phyloP scores from a whole-genome alignment of 2,113 vertebrate genomes.

The Grantiella picta region DNA sequence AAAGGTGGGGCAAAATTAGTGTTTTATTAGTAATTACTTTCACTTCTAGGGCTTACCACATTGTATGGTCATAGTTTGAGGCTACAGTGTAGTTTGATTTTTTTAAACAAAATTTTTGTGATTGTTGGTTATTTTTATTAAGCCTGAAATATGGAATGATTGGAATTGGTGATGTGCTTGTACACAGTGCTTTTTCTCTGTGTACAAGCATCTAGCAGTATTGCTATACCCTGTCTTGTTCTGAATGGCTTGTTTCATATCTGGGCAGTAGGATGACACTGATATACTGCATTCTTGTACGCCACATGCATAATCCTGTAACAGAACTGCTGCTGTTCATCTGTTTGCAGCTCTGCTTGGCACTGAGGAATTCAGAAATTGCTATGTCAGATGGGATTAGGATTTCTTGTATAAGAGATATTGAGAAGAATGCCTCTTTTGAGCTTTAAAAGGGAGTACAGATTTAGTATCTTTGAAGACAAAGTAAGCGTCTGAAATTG shows the following conservation, averaged over 20 bases:
- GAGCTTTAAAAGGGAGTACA: neutral
- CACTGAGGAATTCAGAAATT: neutral
- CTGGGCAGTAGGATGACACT: neutral
- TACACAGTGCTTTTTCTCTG: neutral
- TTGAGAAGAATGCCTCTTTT: neutral
- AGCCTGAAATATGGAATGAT: neutral
- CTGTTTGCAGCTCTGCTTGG: neutral
- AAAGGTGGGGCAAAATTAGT: constrained; percentile 72
- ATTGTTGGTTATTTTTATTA: neutral
- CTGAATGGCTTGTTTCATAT: neutral
- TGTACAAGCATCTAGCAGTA: neutral
- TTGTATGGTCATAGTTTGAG: neutral
- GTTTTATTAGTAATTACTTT: neutral
- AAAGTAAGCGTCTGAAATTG: neutral
- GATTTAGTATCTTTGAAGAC: neutral
- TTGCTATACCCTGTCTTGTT: neutral
- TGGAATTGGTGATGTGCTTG: neutral
- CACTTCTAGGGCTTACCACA: neutral
- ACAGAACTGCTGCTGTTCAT: neutral
- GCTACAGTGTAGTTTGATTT: neutral
- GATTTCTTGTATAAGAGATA: neutral
- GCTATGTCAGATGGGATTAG: neutral
- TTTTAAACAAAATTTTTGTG: too few relatives aligned
- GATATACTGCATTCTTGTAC: neutral
- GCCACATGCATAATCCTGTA: neutral